Percentiles rank a stretch among this genome's conserved stretches.
phyloP scores from a whole-genome alignment of 2,113 vertebrate genomes.

The Rhabdomys dilectus region DNA sequence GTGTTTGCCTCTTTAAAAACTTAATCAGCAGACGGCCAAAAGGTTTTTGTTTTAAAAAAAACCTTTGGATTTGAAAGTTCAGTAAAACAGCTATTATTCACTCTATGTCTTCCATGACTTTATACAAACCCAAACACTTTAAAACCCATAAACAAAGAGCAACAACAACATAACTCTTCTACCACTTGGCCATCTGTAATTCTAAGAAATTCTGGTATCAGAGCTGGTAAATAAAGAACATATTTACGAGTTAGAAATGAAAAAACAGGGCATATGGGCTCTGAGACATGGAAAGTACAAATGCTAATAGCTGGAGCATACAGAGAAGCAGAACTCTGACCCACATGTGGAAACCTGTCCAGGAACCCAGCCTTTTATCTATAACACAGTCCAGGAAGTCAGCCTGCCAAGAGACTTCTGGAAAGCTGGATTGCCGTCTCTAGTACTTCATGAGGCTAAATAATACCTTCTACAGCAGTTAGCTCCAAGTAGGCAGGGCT shows the following conservation, averaged over 20 bases:
- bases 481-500: not conserved
- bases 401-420: not conserved
- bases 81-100: not conserved
- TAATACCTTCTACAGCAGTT: not conserved
- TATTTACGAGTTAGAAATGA: too few species aligned
- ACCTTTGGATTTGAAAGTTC: not conserved
- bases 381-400: not conserved
- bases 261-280: too few species aligned
- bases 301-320: too few species aligned
- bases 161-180: not conserved
- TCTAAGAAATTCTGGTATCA: not conserved
- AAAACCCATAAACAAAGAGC: not conserved
- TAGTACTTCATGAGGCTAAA: not conserved
- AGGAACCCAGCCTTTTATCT: too few species aligned
- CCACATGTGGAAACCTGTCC: too few species aligned
- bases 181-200: not conserved
- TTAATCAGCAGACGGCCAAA: not conserved
- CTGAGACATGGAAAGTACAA: too few species aligned
- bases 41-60: not conserved
- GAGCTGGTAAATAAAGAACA: not conserved
- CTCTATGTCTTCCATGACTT: not conserved
- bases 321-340: too few species aligned
- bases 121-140: not conserved
- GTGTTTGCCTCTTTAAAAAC: not conserved
- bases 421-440: not conserved